Evolutionary conservation across 2,113 vertebrate genomes (phyloP), one percentile per base, ranked within the genome.

Genomic region (Lepus americanus): DNA sequence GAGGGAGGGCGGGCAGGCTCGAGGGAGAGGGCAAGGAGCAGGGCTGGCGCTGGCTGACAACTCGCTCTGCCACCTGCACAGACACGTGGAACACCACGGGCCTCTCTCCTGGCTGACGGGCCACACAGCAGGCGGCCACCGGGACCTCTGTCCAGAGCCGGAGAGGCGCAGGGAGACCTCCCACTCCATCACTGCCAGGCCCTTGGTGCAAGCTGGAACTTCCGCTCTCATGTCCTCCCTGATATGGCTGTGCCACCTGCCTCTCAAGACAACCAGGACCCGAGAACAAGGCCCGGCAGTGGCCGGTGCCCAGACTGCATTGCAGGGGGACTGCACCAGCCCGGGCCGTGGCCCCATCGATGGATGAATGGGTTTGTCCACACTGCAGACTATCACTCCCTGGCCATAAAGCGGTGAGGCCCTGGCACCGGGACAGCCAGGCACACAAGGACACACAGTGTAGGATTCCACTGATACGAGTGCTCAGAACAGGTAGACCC

Each of bases 151-250:
- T 55, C 80, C 67, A 0, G 11, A 29, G 16, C 55, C 25, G n/a
- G 20, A 87, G 79, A 7, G 66, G 12, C 36, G 12, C 14, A n/a
- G 29, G 29, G 1, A 36, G 70, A 31, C 19, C 29, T 79, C 20
- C 22, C 51, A 16, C 13, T 25, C 49, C 6, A 2, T 33, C 44
- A 20, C 19, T 61, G 3, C 4, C 0, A 0, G 17, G 0, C 1
- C 16, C 66, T 85, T n/a, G 6, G 25, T 29, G 29, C 51, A 49
- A 29, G 33, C 73, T 0, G 1, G 33, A 20, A 64, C 53, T 69
- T n/a, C 66, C 3, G 16, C 27, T 88, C 61, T 33, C 44, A 27
- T 0, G 49, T 27, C 72, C 27, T 80, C 82, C 51, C 27, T 70
- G 39, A n/a, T 14, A 51, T 0, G 25, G n/a, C 73, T 0, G 23